Evolutionary conservation across 2,113 vertebrate genomes (phyloP), one percentile per base, ranked within the genome.

Genomic region (Gracilinanus agilis): DNA sequence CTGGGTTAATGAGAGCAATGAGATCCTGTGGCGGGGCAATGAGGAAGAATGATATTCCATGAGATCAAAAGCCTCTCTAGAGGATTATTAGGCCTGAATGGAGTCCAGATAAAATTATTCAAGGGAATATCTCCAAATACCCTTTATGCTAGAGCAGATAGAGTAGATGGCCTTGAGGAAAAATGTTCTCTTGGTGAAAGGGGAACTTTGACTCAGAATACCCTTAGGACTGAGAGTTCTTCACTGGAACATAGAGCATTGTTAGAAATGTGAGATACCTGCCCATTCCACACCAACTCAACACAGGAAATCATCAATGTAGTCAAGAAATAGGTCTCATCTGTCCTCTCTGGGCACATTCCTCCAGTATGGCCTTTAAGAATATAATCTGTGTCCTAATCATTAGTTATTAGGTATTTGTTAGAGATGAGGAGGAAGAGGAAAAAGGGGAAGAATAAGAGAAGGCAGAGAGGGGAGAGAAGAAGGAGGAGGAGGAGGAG

Each of bases 1-100:
- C 91, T 90, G 1, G 29, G 29, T 95, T 90, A n/a, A 83, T 90
- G 44, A 91, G 90, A 94, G 90, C 56, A 90, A 91, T 49, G 95
- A 91, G 9, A 44, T 0, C 0, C 89, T 89, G 90, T 56, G 8
- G 0, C 0, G 4, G 91, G 67, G 95, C 96, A 97, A 97, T 97
- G 94, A 97, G 97, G 97, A 98, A 97, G 67, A 95, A 27, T 19
- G 27, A 90, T 90, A 2, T 40, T 16, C 6, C 1, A 10, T 6
- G 44, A 54, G 95, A 96, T 96, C 95, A 95, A 93, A 90, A 55
- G 44, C 25, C 9, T 89, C 29, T 11, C 12, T 53, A n/a, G 40
- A n/a, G 44, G 44, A 34, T 95, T 96, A 95, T 93, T 90, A 53
- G 40, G 24, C 53, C 90, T 93, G 90, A 96, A 29, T 96, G 90